Evolutionary conservation across 1,140 invertebrate genomes (phyloP).

Genomic region (Cyclina sinensis): DNA sequence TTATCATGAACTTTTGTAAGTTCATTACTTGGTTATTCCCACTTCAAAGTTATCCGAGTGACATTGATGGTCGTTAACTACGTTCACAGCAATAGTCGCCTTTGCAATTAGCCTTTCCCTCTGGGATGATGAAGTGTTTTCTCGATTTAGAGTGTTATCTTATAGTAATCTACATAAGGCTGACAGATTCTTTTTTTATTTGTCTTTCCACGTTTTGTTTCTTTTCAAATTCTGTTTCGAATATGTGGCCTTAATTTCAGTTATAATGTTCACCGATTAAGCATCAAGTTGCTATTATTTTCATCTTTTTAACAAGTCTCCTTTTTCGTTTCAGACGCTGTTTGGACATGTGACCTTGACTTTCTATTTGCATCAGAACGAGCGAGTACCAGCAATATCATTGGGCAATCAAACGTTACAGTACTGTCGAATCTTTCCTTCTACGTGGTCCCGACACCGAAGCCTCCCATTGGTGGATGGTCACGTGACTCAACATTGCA

Average conservation of each 20-base stretch:
- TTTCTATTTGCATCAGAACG: conserved; percentile 75
- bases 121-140: no score
- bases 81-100: neutral
- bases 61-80: neutral
- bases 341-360: conserved; percentile 79
- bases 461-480: conserved; percentile 64
- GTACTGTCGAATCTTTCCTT: conserved; percentile 66
- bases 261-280: no score
- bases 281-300: no score
- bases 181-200: no score
- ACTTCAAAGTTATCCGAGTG: neutral
- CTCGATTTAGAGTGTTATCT: no score
- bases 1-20: neutral
- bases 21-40: neutral
- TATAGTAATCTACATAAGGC: no score
- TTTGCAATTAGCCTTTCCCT: neutral
- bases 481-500: conserved; percentile 65
- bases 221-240: no score
- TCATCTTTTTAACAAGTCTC: no score
- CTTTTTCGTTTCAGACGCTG: conserved; percentile 74
- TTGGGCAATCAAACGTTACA: conserved; percentile 75
- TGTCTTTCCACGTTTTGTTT: no score
- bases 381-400: conserved; percentile 70
- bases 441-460: conserved; percentile 66
- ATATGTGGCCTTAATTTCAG: no score